Base-by-base conservation (phyloP, 2,797 vertebrate genomes). In the Phoxinus dragarum region DNA sequence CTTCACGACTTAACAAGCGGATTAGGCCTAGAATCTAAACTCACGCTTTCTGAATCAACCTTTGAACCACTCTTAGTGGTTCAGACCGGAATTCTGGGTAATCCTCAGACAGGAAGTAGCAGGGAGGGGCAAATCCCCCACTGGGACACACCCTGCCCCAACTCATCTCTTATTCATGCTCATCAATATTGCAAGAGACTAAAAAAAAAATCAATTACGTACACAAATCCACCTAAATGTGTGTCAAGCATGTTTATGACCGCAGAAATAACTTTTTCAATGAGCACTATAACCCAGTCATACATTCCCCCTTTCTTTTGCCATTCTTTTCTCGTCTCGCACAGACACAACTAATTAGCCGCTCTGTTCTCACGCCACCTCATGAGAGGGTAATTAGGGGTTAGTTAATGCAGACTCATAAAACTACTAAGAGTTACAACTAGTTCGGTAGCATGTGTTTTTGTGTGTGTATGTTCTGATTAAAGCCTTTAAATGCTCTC, bases 131-230 rank as follows among this genome's bases (percentile, higher is more conserved):
- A 90, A 91, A 92, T 93, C 93, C 93, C 77, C 93, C 61, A 89
- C 91, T 92, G 94, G 92, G 93, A 92, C 61, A 73, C 87, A 84
- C 77, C 84, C 84, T 73, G 93, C 93, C 93, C 92, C 92, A 91
- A 91, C 92, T 94, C 93, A 95, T 95, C 92, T 93, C 93, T 96
- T 95, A 96, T 96, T 96, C 94, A 96, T 95, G 91, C 92, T 94
- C 94, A 95, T 95, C 93, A 95, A 95, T 95, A 95, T 92, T 95
- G 94, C 93, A 95, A 93, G 89, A 92, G 77, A 74, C 82, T 56
- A 14, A 31, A 86, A 82, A 69, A 87, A 69, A 87, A 88, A 86
- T 84, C 86, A 78, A 87, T 86, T 78, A 71, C 49, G 75, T 64
- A 88, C 69, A 86, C 49, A 86, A 52, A 88, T 85, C 47, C 14